Evolutionary conservation across 2,888 invertebrate species (phyloP), one percentile per base, ranked within the genome.

Genomic region (Rutpela maculata): DNA sequence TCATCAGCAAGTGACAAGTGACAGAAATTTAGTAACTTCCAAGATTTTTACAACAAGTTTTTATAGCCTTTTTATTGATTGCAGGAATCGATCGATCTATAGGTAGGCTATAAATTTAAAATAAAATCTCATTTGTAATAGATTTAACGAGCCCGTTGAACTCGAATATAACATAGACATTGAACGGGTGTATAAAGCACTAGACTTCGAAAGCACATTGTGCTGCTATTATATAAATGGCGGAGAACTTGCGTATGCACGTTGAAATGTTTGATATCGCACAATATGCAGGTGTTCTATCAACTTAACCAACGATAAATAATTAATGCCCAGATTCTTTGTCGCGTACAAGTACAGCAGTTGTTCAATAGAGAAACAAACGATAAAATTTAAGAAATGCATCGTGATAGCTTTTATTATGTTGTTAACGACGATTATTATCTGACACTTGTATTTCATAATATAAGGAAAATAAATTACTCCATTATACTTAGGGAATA

Each of bases 61-160:
- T 56, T 50, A 74, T 74, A 57, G 65, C 15, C n/a, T 43, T 56
- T 66, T 74, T 57, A 65, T 65, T 50, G 38, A 5, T 38, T 17
- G 17, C 31, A 60, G 57, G 19, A 74, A 50, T 57, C 60, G 43
- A 65, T 74, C 66, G 50, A 57, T 65, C 17, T 63, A 59, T n/a
- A 59, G 31, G 63, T 72, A 72, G 18, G 72, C 55, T 55, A 43
- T 74, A 74, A 74, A 66, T 74, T 62, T 65, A 56, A 56, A 74
- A 55, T 59, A 57, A 4, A 74, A 66, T 59, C 66, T 59, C 50
- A 66, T 74, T 74, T 56, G 57, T 35, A 74, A 74, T 74, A 74
- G 35, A 66, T 76, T 75, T 74, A 66, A 76, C 59, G 76, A 72
- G 76, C 76, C 71, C 66, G 66, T 71, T 72, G 76, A 72, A 76